A percentile compares a stretch with the other conserved stretches of the same genome.
phyloP scores from a whole-genome alignment of 1,140 invertebrate genomes.

The Ctenoplectra terminalis region DNA sequence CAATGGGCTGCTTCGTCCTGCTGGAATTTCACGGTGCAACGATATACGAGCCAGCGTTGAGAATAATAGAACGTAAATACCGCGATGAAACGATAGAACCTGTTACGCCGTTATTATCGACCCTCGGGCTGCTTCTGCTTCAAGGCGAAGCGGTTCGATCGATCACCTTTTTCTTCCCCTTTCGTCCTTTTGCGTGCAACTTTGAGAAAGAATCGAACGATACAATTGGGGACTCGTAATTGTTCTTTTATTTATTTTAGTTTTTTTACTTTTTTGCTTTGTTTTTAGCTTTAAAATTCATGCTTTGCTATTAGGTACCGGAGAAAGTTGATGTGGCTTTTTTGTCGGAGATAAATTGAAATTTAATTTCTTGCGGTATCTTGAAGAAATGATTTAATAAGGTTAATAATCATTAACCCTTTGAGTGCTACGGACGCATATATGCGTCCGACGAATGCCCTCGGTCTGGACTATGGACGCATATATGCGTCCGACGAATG shows the following conservation, averaged over 20 bases:
- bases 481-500: too few species aligned
- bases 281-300: too few species aligned
- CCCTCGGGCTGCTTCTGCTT: background rate
- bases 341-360: too few species aligned
- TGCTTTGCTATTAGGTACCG: too few species aligned
- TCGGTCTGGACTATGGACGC: too few species aligned
- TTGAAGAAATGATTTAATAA: too few species aligned
- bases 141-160: background rate
- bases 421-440: too few species aligned
- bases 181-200: background rate
- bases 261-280: too few species aligned
- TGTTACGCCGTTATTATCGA: slow-evolving; percentile 58
- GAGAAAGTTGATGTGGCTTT: too few species aligned
- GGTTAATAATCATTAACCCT: too few species aligned
- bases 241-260: slow-evolving; percentile 3
- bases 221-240: background rate
- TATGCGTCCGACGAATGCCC: too few species aligned
- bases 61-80: slow-evolving; percentile 69
- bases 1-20: background rate
- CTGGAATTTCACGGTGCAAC: slow-evolving; percentile 62
- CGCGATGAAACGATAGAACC: slow-evolving; percentile 63
- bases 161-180: background rate
- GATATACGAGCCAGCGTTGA: slow-evolving; percentile 50
- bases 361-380: too few species aligned
- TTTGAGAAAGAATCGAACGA: background rate